Base-by-base conservation (phyloP, 2,888 invertebrate genomes). In the Lampropteryx suffumata region DNA sequence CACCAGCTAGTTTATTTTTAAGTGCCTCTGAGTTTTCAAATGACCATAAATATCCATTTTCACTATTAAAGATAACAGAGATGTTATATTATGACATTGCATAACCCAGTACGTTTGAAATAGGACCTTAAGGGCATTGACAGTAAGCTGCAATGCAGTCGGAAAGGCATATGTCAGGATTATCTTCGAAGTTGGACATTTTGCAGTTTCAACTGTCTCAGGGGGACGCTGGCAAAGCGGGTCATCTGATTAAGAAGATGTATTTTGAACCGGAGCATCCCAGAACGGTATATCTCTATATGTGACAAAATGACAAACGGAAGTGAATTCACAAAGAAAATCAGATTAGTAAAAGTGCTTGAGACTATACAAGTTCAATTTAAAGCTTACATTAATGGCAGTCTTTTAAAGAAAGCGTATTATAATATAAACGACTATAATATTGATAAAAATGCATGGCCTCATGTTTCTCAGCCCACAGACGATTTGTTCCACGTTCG, bases 111-210 rank as follows among this genome's bases (percentile, higher is more conserved):
- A 13, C 41, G 29, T 13, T 21, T 14, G 21, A 48, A 48, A 28
- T 33, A 21, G n/a, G 35, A 35, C 11, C 13, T 48, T n/a, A n/a
- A 35, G 9, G 26, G 35, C 48, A 48, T 4, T 10, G 35, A 13
- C 12, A 11, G 6, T 36, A 36, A 24, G 24, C 13, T 13, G 21
- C 35, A 48, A 33, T 51, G 46, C 51, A 51, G 34, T 37, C 1
- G 3, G 17, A 24, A 12, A 21, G 29, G n/a, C 37, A 39, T 39
- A 43, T 42, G 47, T 47, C 37, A 47, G 39, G 47, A 52, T 52
- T 47, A 47, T 41, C 36, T 37, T 43, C 34, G 40, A 43, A 52
- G 47, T 52, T 43, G 11, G 52, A 52, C 47, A 52, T 50, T 43
- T 51, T 51, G 51, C 41, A 51, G 46, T 51, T 33, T 28, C 32